Base-by-base conservation (phyloP, 1,140 invertebrate genomes). In the Phymorhynchus buccinoides region DNA sequence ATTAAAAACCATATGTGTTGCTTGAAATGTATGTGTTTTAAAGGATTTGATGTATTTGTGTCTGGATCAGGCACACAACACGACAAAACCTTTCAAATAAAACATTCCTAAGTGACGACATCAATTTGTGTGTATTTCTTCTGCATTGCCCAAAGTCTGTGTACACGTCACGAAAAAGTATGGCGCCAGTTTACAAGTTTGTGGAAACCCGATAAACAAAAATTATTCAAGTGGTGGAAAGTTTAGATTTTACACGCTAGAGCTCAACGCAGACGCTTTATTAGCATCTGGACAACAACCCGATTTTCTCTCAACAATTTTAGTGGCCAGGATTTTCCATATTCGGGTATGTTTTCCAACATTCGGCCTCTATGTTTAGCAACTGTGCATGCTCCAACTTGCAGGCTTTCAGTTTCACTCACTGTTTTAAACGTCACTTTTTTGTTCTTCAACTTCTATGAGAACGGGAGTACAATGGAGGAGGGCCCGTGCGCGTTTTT, bases 131-230 rank as follows among this genome's bases (percentile, higher is more conserved):
- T 83, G 62, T 18, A 0, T 42, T 30, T 27, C 62, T 44, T 22
- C 7, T 41, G 22, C 35, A 3, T 41, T 75, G 3, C 35, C 37
- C 14, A 12, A 41, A 79, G 44, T 30, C 32, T 79, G 44, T 9
- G 77, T 48, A 35, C 7, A 83, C 81, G 81, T 83, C 81, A 83
- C 32, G n/a, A n/a, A n/a, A 83, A 71, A 83, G 62, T 83, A 83
- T 83, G 81, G 81, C 81, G 81, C 81, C 81, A 83, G 81, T 83
- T 83, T 83, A 83, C 48, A 73, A 83, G 32, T 83, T 83, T 37
- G 22, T 83, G 48, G 81, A 66, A 82, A 44, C 81, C 1, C 37
- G 37, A 83, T 71, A 71, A 83, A 44, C 66, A 68, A 83, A 68
- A 83, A 30, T 3, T 37, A 18, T 44, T 44, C 62, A 83, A 41